Percentiles rank a stretch among this genome's conserved stretches.
Conservation (phyloP, 1,140 invertebrate genomes). For the Pseudomyrmex concolor region DNA sequence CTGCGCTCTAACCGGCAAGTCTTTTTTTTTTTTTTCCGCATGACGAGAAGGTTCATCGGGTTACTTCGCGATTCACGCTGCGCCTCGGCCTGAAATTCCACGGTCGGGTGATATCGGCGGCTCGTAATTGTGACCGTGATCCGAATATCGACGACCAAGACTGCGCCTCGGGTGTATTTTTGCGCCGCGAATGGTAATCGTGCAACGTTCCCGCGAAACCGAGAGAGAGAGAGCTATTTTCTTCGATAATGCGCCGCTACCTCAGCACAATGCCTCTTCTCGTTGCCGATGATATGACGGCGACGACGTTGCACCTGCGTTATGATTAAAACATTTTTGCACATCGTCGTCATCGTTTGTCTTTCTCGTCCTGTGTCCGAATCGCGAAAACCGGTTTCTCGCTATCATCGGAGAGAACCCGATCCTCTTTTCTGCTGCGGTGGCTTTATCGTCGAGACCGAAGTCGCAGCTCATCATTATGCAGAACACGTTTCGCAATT, state of each 20-base stretch:
- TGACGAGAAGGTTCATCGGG: constrained; percentile 3
- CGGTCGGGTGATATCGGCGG: constrained; percentile 69
- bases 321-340: constrained; percentile 38
- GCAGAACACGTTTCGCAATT: constrained; percentile 53
- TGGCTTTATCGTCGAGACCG: constrained; percentile 22
- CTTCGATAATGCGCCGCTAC: constrained; percentile 42
- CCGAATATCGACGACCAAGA: constrained; percentile 75
- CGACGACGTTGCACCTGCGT: background rate
- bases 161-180: constrained; percentile 60
- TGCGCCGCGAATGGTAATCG: constrained; percentile 34
- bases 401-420: background rate
- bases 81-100: constrained; percentile 72
- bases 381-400: constrained; percentile 51
- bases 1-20: too few relatives aligned
- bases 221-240: constrained; percentile 40
- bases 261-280: constrained; percentile 24
- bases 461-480: constrained; percentile 38
- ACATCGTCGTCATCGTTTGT: too few relatives aligned
- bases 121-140: constrained; percentile 77
- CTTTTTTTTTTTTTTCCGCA: background rate
- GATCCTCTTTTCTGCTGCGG: constrained; percentile 6
- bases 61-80: constrained; percentile 26
- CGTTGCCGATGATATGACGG: background rate
- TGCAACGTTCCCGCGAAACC: constrained; percentile 40
- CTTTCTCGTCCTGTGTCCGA: background rate